Base-by-base conservation (phyloP, 1,140 invertebrate species). In the Watersipora subatra region DNA sequence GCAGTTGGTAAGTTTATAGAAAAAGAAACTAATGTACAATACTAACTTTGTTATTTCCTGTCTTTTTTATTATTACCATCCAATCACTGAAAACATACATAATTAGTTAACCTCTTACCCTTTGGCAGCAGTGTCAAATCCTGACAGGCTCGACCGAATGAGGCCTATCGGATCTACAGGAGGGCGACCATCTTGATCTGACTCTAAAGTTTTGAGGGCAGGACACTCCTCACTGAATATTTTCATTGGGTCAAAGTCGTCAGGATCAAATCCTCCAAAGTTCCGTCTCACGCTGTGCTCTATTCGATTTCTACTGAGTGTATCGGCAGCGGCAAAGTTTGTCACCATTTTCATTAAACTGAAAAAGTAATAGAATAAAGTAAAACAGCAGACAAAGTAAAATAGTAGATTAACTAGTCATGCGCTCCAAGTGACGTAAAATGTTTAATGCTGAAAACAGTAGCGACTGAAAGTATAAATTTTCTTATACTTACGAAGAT, bases 211-310 rank as follows among this genome's bases (percentile, higher is more conserved):
- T 12, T 46, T n/a, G 7, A 46, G n/a, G 7, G 34, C 34, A 7
- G 7, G 7, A n/a, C 34, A 46, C 27, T 68, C 29, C 19, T 65
- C 12, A 22, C 27, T 57, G 61, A 77, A 77, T 25, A 72, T 62
- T n/a, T 70, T 30, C 25, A 74, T 65, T 17, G 71, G 68, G 65
- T 76, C 64, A 1, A 76, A 46, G 7, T 7, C 7, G n/a, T 46
- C 62, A 24, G 63, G 59, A 25, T 74, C 72, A 17, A 73, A 58
- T 30, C 74, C 74, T 17, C 74, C 73, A 71, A 76, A 76, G 68
- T 77, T 77, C 55, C 74, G 68, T 28, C 65, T 62, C 15, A 77
- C 70, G 19, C 71, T 67, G 67, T 73, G 72, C 56, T 72, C 61
- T 57, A 76, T 55, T 34, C 75, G 67, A 61, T 68, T 57, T 70